phyloP scores from a whole-genome alignment of 2,797 vertebrate genomes.

The Momotus momota region DNA sequence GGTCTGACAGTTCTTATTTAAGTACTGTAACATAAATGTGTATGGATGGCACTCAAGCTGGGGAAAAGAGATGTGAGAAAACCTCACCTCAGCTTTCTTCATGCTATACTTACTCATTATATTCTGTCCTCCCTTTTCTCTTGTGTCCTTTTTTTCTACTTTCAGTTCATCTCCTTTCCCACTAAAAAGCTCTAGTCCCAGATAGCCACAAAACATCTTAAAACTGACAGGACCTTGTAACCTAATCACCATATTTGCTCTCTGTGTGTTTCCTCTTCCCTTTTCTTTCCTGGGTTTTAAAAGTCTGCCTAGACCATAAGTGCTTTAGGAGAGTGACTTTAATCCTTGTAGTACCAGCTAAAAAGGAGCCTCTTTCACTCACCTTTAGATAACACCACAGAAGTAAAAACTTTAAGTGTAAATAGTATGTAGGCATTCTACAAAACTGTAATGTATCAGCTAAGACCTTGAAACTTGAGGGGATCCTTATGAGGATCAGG shows the following conservation, averaged over 20 bases:
- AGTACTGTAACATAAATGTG: constrained; percentile 1
- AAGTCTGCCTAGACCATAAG: not conserved
- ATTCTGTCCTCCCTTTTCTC: not conserved
- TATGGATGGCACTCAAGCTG: not conserved
- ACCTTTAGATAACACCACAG: not conserved
- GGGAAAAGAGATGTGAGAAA: constrained; percentile 10
- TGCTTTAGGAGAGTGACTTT: not conserved
- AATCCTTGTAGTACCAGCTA: not conserved
- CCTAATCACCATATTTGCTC: not conserved
- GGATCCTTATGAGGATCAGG: not conserved
- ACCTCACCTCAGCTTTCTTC: constrained; percentile 5
- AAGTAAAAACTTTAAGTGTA: not conserved
- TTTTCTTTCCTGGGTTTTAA: not conserved
- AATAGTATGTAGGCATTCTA: constrained; percentile 23
- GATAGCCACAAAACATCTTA: not conserved
- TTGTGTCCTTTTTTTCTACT: not conserved
- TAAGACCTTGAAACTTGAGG: not conserved
- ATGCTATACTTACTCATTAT: not conserved
- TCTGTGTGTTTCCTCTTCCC: not conserved
- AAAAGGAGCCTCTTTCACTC: not conserved
- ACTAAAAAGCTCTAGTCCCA: not conserved
- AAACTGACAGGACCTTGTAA: not conserved
- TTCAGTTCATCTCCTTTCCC: not conserved
- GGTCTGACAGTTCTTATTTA: constrained; percentile 30
- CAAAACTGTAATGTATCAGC: not conserved